Base-by-base conservation (phyloP, 2,888 invertebrate species). In the Drosophila lutescens region DNA sequence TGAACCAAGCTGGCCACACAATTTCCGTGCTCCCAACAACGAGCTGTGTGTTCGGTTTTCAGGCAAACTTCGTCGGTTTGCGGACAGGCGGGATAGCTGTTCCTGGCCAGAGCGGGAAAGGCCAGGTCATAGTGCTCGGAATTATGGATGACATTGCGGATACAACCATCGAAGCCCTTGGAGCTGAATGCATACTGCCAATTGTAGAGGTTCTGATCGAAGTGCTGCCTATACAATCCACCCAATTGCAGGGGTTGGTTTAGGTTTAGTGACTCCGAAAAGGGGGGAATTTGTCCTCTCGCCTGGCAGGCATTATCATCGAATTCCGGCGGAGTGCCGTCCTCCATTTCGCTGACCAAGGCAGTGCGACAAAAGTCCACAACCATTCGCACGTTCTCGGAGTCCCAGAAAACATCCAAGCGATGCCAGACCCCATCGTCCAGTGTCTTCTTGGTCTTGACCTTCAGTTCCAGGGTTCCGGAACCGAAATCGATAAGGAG, bases 341-440 rank as follows among this genome's bases (percentile, higher is more conserved):
- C 97, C 91, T 98, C 98, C 91, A 96, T 94, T 92, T 97, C 97
- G 65, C 96, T 95, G 60, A 97, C 95, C 80, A 96, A 95, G 1
- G 97, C 97, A 0, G 97, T 96, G 91, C 96, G 96, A 91, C 98
- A 99, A 86, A 95, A 96, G 92, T 99, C 98, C 7, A 98, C 97
- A 7, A 98, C 96, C 94, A 99, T 95, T 77, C 97, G 94, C 0
- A 98, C 97, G 86, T 95, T 96, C 94, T 98, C 98, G 5, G 97
- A 96, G 87, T 97, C 96, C 97, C 98, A 98, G 90, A 98, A 98
- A 78, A 99, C 95, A 90, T 99, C 98, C 75, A 99, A 93, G 40
- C 98, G 94, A 92, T 99, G 99, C 99, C 99, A 99, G 90, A 97
- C 96, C 4, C 99, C 99, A 91, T 99, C 99, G 91, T 98, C 97